These are phyloP conservation scores for Acrocephalus kingi DNA, from an alignment of 2,113 vertebrate genomes.

Conservation along the genomic window DNA sequence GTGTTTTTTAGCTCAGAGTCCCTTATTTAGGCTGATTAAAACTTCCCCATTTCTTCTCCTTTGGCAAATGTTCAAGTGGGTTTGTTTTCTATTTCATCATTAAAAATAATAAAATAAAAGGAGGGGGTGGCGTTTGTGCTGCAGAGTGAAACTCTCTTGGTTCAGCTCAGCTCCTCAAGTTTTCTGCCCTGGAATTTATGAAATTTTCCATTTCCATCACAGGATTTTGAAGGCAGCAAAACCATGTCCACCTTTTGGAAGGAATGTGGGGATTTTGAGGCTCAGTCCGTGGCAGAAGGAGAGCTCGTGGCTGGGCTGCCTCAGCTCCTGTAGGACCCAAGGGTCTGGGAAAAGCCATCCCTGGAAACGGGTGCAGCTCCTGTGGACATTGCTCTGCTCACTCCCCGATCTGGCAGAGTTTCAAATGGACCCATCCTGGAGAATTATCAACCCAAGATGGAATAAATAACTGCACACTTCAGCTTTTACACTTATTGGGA, in stretches of 20 bases:
- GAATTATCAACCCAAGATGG: not conserved
- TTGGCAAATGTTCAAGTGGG: not conserved
- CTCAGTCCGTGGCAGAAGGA: not conserved
- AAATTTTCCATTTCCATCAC: not conserved
- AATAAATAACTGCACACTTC: not conserved
- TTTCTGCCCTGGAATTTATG: not conserved
- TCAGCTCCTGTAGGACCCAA: not conserved
- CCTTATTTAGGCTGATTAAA: not conserved
- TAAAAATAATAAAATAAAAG: not conserved
- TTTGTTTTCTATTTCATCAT: not conserved
- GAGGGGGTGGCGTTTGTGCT: not conserved
- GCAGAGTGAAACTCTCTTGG: not conserved
- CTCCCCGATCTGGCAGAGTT: not conserved
- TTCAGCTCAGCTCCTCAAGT: not conserved
- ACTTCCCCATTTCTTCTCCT: not conserved
- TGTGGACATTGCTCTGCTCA: not conserved
- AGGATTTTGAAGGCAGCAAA: not conserved
- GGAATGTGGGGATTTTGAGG: not conserved
- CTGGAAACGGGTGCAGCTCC: not conserved
- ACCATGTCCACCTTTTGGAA: not conserved
- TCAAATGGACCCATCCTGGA: conserved; percentile 7
- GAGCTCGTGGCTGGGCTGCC: not conserved
- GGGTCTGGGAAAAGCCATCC: not conserved
- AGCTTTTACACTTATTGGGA: conserved; percentile 10
- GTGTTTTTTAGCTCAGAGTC: not conserved